A percentile compares a stretch with the other conserved stretches of the same genome.
These are phyloP conservation scores for Seladonia tumulorum DNA, from an alignment of 2,888 invertebrate genomes.

Conservation along the genomic window DNA sequence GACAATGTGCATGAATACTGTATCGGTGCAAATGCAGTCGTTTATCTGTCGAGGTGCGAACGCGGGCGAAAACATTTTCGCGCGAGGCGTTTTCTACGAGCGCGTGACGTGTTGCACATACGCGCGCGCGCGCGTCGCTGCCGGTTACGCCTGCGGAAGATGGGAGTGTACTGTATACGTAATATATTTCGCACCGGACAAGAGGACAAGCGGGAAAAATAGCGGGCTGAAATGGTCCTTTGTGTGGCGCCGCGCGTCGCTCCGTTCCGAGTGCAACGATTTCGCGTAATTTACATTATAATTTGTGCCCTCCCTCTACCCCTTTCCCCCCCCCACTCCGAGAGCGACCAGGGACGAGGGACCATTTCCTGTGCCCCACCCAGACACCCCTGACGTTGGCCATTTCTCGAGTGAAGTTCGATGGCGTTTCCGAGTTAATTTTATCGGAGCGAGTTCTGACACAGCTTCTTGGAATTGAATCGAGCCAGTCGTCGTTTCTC, in stretches of 20 bases:
- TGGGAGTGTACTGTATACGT: conserved; percentile 51
- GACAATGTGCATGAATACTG: conserved; percentile 50
- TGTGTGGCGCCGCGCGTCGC: conserved; percentile 37
- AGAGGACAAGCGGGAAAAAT: conserved; percentile 58
- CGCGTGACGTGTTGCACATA: conserved; percentile 20
- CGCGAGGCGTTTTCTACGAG: conserved; percentile 58
- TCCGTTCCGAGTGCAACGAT: conserved; percentile 49
- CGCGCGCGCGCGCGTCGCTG: background rate
- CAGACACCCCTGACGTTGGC: background rate
- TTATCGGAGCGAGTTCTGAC: background rate
- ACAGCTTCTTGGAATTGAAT: conserved; percentile 11
- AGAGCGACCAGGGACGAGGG: background rate
- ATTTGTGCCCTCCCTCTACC: background rate
- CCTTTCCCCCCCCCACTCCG: background rate
- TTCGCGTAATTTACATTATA: conserved; percentile 61
- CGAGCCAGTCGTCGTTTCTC: background rate
- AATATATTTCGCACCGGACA: conserved; percentile 50
- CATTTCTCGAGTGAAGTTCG: background rate
- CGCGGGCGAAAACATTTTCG: conserved; percentile 59
- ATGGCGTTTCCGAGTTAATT: background rate
- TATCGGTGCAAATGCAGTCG: conserved; percentile 65
- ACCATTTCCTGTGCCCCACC: background rate
- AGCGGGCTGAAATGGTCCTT: conserved; percentile 56
- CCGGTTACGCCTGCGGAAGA: conserved; percentile 52
- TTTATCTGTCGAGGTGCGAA: conserved; percentile 54